Evolutionary conservation across 1,140 invertebrate species (phyloP).

Genomic region (Notospermus geniculatus): DNA sequence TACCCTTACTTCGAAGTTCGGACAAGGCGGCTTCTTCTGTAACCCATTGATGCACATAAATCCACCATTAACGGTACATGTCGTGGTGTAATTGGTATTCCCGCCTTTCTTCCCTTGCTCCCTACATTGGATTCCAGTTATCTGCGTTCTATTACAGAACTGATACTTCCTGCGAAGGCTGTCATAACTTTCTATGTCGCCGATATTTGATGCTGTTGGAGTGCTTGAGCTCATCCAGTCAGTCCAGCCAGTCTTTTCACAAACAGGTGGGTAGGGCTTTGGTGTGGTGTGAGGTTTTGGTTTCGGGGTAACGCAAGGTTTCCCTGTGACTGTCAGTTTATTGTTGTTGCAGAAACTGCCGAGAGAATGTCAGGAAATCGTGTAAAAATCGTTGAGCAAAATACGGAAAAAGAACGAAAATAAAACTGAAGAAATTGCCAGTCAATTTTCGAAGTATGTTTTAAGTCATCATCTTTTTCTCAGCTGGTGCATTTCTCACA

Average conservation of each 20-base stretch:
- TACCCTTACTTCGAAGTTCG: not conserved
- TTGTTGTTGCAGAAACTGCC: slow-evolving; percentile 2
- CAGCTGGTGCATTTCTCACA: not conserved
- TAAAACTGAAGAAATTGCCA: not conserved
- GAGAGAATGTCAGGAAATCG: not conserved
- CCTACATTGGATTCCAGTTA: slow-evolving; percentile 72
- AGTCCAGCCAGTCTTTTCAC: slow-evolving; percentile 35
- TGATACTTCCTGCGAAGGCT: slow-evolving; percentile 33
- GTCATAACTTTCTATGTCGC: slow-evolving; percentile 42
- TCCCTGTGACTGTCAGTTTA: not conserved
- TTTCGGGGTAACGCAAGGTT: not conserved
- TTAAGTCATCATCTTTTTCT: no score
- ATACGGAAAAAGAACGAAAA: not conserved
- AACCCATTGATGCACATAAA: slow-evolving; percentile 33
- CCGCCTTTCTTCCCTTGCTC: slow-evolving; percentile 63
- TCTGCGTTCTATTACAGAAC: slow-evolving; percentile 65
- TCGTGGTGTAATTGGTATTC: slow-evolving; percentile 59
- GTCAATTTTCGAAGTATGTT: not conserved
- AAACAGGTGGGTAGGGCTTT: slow-evolving; percentile 18
- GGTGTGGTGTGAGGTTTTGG: slow-evolving; percentile 6
- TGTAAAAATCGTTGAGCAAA: no score
- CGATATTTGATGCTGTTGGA: slow-evolving; percentile 26
- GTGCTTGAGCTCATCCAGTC: slow-evolving; percentile 36
- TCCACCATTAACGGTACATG: slow-evolving; percentile 38
- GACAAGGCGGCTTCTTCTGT: not conserved